These are phyloP conservation scores for Netelia virgata DNA, from an alignment of 2,888 invertebrate species.

Conservation along the genomic window DNA sequence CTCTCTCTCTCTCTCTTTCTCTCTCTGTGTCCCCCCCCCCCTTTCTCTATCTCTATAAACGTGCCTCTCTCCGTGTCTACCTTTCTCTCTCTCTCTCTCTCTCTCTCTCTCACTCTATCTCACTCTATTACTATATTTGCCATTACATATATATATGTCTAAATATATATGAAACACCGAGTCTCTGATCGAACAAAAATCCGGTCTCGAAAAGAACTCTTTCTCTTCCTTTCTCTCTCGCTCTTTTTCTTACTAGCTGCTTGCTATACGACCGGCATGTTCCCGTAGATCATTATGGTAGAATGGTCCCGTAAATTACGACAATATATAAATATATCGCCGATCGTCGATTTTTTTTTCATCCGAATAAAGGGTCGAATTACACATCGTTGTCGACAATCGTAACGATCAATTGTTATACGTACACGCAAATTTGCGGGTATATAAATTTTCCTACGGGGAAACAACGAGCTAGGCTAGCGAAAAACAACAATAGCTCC, in stretches of 20 bases:
- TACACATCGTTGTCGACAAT: slow-evolving; percentile 30
- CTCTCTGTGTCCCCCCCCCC: slow-evolving; percentile 38
- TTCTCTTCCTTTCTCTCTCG: slow-evolving; percentile 36
- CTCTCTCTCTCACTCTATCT: slow-evolving; percentile 35
- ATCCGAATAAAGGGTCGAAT: slow-evolving; percentile 12
- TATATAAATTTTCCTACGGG: neutral
- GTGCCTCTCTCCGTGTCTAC: slow-evolving; percentile 2
- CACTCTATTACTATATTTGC: slow-evolving; percentile 7
- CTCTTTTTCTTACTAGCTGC: slow-evolving; percentile 79
- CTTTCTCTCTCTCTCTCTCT: slow-evolving; percentile 22
- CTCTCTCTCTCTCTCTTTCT: slow-evolving; percentile 44
- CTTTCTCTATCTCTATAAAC: slow-evolving; percentile 25
- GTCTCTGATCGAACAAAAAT: slow-evolving; percentile 53
- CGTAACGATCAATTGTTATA: neutral
- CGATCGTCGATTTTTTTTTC: slow-evolving; percentile 27
- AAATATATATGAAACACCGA: slow-evolving; percentile 41
- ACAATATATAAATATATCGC: slow-evolving; percentile 36
- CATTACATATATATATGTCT: slow-evolving; percentile 10
- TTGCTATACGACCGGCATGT: slow-evolving; percentile 83
- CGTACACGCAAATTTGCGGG: neutral
- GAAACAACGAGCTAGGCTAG: neutral
- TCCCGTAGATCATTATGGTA: slow-evolving; percentile 80
- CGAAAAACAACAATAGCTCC: slow-evolving; percentile 26
- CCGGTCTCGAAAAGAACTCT: slow-evolving; percentile 62
- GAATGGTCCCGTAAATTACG: slow-evolving; percentile 69